A percentile compares a stretch with the other conserved stretches of the same genome.
Conservation (phyloP, 2,797 vertebrate genomes). For the Ciconia nigra region DNA sequence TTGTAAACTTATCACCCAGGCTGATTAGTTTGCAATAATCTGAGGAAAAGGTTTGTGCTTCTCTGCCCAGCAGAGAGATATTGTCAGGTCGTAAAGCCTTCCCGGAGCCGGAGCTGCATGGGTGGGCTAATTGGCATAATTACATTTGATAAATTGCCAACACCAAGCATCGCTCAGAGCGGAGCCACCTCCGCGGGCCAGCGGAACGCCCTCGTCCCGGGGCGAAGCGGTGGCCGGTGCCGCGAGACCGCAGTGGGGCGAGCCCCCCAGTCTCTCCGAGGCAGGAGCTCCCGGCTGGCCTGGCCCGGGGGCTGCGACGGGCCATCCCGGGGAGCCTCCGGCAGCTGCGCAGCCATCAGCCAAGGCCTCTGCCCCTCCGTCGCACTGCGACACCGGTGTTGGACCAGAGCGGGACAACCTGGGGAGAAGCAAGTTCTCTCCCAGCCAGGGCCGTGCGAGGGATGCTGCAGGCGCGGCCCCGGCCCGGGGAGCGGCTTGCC, state of each 20-base stretch:
- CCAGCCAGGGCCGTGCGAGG: rapidly evolving
- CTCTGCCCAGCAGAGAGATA: not conserved
- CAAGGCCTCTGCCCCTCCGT: rapidly evolving
- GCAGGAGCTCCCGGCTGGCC: not conserved
- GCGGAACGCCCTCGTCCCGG: rapidly evolving
- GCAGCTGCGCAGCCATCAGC: rapidly evolving
- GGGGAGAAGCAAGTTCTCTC: no score
- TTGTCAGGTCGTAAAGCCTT: not conserved
- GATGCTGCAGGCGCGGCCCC: not conserved
- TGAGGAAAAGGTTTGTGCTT: not conserved
- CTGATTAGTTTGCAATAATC: not conserved
- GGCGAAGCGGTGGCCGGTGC: rapidly evolving
- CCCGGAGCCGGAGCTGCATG: not conserved
- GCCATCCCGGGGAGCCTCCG: rapidly evolving
- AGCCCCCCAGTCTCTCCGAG: rapidly evolving
- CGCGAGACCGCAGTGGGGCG: rapidly evolving
- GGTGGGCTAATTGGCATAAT: not conserved
- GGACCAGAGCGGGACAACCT: rapidly evolving
- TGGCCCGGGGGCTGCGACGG: not conserved
- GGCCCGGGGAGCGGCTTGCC: not conserved
- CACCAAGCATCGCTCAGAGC: not conserved
- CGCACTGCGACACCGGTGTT: rapidly evolving
- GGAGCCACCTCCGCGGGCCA: rapidly evolving
- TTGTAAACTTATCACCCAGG: not conserved
- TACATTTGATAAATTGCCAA: not conserved